Base-by-base conservation (phyloP, 2,888 invertebrate genomes). In the Suillia variegata region DNA sequence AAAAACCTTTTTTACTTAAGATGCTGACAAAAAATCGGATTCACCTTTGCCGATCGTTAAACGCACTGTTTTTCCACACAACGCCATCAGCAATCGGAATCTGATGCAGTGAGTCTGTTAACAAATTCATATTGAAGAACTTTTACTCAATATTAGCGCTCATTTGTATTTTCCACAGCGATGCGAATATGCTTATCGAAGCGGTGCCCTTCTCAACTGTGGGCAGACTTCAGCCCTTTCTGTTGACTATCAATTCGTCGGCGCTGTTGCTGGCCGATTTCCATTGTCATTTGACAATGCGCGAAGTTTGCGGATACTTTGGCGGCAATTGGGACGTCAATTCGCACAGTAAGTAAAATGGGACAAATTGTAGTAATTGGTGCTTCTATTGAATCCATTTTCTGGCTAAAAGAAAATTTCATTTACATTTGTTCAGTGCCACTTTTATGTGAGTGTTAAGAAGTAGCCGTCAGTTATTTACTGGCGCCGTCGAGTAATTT, bases 301-400 rank as follows among this genome's bases (percentile, higher is more conserved):
- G 92, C 70, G 97, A 97, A 84, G 93, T 96, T 13, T 93, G 94
- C 75, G 98, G 98, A n/a, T 98, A 97, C 80, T 84, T 98, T 54
- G 97, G 93, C 54, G 97, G 98, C 2, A 90, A 91, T 59, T 98
- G 97, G 97, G 97, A 97, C 82, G 89, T 94, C 56, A 94, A 93
- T 79, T 88, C 89, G 63, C 96, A 97, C 76, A 94, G 96, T 96
- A 87, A 87, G 90, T 70, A 86, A 68, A 45, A 45, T 69, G 61
- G 53, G 13, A n/a, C 56, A 54, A 49, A 22, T 48, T 45, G n/a
- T n/a, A 51, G 57, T 59, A 62, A 50, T 58, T 53, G 55, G 57
- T 61, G 50, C 13, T 20, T 17, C 15, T 17, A 42, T 42, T 17
- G 17, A 59, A 48, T 13, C 26, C 26, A 26, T 26, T 26, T 26